These are phyloP conservation scores for Halisarca cf. caerulea DNA, from an alignment of 37 sponge, comb jelly and placozoan species.

Conservation along the genomic window DNA sequence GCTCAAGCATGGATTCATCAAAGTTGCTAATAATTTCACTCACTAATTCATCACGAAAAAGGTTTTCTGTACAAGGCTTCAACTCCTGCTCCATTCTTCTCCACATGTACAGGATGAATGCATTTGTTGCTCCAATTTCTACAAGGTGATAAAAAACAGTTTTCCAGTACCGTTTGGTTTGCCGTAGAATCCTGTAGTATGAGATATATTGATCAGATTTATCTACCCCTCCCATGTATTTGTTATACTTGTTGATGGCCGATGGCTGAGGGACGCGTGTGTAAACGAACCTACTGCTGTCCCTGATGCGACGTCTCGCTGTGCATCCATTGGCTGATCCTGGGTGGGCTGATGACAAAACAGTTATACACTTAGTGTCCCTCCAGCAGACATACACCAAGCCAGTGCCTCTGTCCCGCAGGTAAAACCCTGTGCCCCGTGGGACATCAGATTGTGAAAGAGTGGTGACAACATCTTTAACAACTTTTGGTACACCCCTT, in stretches of 20 bases:
- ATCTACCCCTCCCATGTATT: background rate
- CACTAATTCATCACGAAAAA: background rate
- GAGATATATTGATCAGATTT: background rate
- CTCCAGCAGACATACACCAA: background rate
- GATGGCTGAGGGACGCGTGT: conserved; percentile 8
- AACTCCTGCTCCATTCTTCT: background rate
- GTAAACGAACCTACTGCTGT: background rate
- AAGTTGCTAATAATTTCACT: no score
- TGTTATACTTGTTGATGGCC: conserved; percentile 21
- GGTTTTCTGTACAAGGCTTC: background rate
- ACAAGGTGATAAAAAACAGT: background rate
- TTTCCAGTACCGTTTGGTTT: background rate
- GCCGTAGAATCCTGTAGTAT: background rate
- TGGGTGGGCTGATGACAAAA: background rate
- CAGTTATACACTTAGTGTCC: background rate
- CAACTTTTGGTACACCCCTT: conserved; percentile 24
- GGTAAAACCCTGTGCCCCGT: background rate
- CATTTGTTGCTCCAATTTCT: background rate
- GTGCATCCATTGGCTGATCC: background rate
- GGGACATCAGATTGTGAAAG: background rate
- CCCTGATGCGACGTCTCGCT: background rate
- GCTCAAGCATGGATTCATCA: no score
- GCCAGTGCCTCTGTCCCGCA: background rate
- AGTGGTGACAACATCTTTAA: background rate
- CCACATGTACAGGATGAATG: background rate